Base-by-base conservation (phyloP, 2,797 vertebrate genomes). In the Champsocephalus gunnari region DNA sequence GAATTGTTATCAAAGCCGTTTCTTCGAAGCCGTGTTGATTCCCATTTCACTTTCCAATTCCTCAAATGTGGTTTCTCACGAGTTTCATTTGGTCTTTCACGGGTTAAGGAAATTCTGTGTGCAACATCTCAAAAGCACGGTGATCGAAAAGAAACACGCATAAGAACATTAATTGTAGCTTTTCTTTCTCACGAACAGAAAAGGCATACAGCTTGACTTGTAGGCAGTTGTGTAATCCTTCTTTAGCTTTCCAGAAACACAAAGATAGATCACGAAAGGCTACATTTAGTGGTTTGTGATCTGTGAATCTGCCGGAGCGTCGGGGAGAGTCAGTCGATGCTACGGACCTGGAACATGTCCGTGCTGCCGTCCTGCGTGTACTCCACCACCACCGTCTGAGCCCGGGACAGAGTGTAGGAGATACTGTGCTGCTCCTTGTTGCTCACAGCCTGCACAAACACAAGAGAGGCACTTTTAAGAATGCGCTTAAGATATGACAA, bases 351-450 rank as follows among this genome's bases (percentile, higher is more conserved):
- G 91, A 98, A 99, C 97, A 99, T 98, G 91, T 99, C 98, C 0
- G 97, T 97, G 91, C 87, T 95, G 94, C 92, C 93, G 94, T 99
- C 97, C 58, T 97, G 96, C 1, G 95, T 97, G 81, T 98, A 99
- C 90, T 99, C 98, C 90, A 99, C 98, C 87, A 99, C 98, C 74
- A 99, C 97, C 0, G 96, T 98, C 86, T 99, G 97, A 0, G 94
- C 95, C 71, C 96, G 94, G 74, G 97, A 98, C 61, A 99, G 94
- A 1, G 96, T 97, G 66, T 97, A 99, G 0, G 98, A 99, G 80
- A 99, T 97, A 47, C 98, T 99, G 92, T 99, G 98, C 92, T 98
- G 97, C 90, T 96, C 96, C 90, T 97, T 98, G 90, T 96, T 98
- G 90, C 96, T 98, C 86, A 99, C 95, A 55, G 96, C 97, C 98